These are phyloP conservation scores for Pseudanteris insignis DNA, from an alignment of 2,888 invertebrate species.

Conservation along the genomic window DNA sequence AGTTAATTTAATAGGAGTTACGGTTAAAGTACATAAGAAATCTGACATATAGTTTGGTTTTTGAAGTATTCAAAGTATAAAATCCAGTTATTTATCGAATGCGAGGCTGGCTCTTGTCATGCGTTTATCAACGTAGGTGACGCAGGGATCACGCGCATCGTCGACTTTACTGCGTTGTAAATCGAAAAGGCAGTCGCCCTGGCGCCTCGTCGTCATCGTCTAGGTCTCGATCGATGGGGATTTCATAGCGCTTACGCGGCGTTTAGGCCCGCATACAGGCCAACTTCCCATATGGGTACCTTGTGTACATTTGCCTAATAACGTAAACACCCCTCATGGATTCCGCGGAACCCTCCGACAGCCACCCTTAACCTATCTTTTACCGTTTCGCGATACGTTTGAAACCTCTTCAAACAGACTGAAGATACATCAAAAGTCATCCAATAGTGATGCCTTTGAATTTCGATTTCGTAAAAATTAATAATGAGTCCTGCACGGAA, in stretches of 20 bases:
- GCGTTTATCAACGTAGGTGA: slow-evolving; percentile 47
- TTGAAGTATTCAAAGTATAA: no score
- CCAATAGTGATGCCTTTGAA: no score
- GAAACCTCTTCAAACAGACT: slow-evolving; percentile 15
- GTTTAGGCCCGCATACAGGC: slow-evolving; percentile 58
- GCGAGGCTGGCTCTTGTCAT: slow-evolving; percentile 23
- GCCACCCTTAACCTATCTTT: slow-evolving; percentile 33
- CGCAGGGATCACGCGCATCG: slow-evolving; percentile 57
- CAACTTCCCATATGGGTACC: slow-evolving; percentile 49
- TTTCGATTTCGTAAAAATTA: no score
- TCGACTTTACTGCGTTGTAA: slow-evolving; percentile 58
- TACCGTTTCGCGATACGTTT: slow-evolving; percentile 31
- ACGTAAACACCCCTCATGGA: slow-evolving; percentile 51
- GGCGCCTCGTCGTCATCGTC: slow-evolving; percentile 53
- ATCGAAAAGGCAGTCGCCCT: slow-evolving; percentile 54
- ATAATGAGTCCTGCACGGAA: no score
- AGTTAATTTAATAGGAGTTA: no score
- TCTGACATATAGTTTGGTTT: no score
- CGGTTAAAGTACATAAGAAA: no score
- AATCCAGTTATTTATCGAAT: neutral
- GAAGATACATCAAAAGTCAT: no score
- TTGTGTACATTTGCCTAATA: slow-evolving; percentile 57
- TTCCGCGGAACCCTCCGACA: slow-evolving; percentile 27
- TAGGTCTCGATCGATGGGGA: slow-evolving; percentile 53
- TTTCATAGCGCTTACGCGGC: slow-evolving; percentile 57